Conservation (phyloP, 2,888 invertebrate species). For the Neoscelio sp. region DNA sequence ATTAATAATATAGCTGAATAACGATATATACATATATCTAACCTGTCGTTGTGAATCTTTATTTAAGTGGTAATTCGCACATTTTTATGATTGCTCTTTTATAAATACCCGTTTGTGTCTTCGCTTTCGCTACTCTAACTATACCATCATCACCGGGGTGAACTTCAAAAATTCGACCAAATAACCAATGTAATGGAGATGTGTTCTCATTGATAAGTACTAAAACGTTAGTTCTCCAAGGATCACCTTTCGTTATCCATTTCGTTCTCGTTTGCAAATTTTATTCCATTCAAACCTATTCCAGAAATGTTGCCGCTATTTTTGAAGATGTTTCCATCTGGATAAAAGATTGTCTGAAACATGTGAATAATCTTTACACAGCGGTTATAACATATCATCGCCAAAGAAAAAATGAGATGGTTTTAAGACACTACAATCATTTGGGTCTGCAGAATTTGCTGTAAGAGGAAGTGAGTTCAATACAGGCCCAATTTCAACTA, state of each 20-base stretch:
- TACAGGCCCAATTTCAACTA: neutral
- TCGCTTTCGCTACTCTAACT: neutral
- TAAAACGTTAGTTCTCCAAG: neutral
- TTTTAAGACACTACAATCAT: neutral
- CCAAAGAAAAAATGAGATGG: neutral
- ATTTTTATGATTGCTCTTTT: neutral
- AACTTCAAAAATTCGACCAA: neutral
- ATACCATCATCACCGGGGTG: neutral
- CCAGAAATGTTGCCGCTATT: neutral
- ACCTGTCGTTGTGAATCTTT: too few relatives aligned
- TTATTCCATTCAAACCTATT: too few relatives aligned
- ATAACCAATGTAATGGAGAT: too few relatives aligned
- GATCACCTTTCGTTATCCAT: too few relatives aligned
- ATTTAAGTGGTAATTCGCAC: neutral
- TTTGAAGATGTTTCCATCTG: too few relatives aligned
- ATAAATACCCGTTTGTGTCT: neutral
- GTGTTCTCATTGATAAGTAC: neutral
- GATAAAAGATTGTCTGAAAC: neutral
- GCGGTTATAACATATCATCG: neutral
- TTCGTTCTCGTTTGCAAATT: too few relatives aligned
- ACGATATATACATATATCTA: too few relatives aligned
- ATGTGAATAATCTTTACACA: neutral
- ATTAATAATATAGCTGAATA: too few relatives aligned
- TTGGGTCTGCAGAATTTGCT: neutral
- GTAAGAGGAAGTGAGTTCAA: neutral